These are phyloP conservation scores for Chydorus sphaericus DNA, from an alignment of 2,888 invertebrate species.

Conservation along the genomic window DNA sequence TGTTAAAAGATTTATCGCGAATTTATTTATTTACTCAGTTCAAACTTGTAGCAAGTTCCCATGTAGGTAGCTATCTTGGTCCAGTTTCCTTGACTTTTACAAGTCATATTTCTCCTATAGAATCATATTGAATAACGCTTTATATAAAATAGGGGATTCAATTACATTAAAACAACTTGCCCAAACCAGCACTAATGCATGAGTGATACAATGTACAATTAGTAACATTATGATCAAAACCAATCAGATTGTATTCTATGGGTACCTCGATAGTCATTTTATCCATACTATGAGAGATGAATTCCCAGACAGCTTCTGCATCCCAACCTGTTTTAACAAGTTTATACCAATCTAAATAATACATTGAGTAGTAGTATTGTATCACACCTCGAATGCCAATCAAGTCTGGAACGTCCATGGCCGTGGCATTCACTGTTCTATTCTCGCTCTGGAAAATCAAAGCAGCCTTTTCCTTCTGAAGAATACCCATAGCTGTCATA, in stretches of 20 bases:
- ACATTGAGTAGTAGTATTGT: too few species aligned
- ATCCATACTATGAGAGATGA: constrained; percentile 10
- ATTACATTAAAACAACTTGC: not conserved
- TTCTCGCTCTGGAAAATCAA: not conserved
- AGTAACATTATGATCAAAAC: too few species aligned
- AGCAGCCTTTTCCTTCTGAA: constrained; percentile 12
- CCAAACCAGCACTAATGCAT: too few species aligned
- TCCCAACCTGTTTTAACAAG: too few species aligned
- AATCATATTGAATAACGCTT: constrained; percentile 16
- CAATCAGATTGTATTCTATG: too few species aligned
- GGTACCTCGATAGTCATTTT: constrained; percentile 16
- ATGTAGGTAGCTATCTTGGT: constrained; percentile 18
- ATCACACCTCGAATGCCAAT: too few species aligned
- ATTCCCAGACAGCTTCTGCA: constrained; percentile 18
- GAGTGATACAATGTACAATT: too few species aligned
- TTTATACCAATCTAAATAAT: too few species aligned
- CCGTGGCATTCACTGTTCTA: too few species aligned
- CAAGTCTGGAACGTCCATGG: too few species aligned
- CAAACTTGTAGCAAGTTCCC: constrained; percentile 20
- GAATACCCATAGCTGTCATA: constrained; percentile 15
- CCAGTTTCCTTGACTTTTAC: constrained; percentile 19
- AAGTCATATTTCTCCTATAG: constrained; percentile 19
- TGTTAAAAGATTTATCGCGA: too few species aligned
- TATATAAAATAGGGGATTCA: not conserved
- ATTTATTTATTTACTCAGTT: constrained; percentile 16